Evolutionary conservation across 2,888 invertebrate species (phyloP).

Genomic region (Exephanes ischioxanthus): DNA sequence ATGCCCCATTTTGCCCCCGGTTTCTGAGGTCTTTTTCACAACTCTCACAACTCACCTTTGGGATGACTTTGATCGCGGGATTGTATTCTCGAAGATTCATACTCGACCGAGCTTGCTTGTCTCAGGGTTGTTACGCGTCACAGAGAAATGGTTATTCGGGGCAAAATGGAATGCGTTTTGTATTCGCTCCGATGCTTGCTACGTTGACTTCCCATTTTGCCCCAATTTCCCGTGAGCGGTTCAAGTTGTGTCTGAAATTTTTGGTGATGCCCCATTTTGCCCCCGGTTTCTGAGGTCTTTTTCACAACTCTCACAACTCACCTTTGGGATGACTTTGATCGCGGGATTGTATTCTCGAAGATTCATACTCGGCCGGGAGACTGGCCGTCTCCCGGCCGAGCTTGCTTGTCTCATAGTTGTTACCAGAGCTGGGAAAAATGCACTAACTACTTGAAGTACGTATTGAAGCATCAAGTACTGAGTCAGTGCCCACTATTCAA

Average conservation of each 20-base stretch:
- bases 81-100: constrained; percentile 59
- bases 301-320: background rate
- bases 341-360: constrained; percentile 55
- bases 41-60: background rate
- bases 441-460: no score
- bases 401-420: constrained; percentile 5
- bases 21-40: background rate
- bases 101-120: constrained; percentile 28
- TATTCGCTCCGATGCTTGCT: no score
- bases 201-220: no score
- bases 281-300: background rate
- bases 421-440: no score
- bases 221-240: no score
- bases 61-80: constrained; percentile 49
- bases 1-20: no score
- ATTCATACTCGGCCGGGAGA: constrained; percentile 55
- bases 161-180: no score
- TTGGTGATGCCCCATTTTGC: no score
- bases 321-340: constrained; percentile 47
- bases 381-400: no score
- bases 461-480: no score
- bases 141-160: background rate
- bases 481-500: no score
- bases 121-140: constrained; percentile 1
- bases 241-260: no score